Evolutionary conservation across 2,888 invertebrate species (phyloP).

Genomic region (Nycteola revayana): DNA sequence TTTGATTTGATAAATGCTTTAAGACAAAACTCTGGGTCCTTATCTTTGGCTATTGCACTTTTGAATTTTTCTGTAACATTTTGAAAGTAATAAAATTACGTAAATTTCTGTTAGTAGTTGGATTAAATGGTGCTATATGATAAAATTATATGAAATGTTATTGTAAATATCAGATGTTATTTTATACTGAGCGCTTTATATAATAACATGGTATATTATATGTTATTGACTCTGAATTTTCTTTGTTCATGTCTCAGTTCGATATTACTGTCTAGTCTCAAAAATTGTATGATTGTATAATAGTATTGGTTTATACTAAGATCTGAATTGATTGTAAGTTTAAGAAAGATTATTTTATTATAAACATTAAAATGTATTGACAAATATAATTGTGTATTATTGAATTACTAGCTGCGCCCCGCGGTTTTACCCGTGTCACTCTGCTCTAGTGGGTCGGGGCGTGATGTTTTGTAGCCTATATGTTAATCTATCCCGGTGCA

Average conservation of each 20-base stretch:
- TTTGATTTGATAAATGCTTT: no score
- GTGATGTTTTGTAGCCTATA: no score
- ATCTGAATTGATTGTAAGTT: slow-evolving; percentile 63
- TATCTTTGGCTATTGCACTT: no score
- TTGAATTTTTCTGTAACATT: no score
- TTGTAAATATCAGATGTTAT: slow-evolving; percentile 33
- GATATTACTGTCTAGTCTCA: slow-evolving; percentile 76
- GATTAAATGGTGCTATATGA: slow-evolving; percentile 65
- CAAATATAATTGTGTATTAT: slow-evolving; percentile 17
- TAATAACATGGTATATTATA: slow-evolving; percentile 21
- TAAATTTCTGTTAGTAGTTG: slow-evolving; percentile 32
- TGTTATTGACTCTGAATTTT: slow-evolving; percentile 27
- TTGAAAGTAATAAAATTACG: no score
- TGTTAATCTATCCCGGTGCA: no score
- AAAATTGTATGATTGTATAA: slow-evolving; percentile 57
- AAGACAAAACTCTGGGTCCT: no score
- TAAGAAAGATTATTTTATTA: slow-evolving; percentile 65
- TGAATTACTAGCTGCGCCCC: no score
- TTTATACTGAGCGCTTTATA: slow-evolving; percentile 17
- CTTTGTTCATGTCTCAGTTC: slow-evolving; percentile 54
- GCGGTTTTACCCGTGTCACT: no score
- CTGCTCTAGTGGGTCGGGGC: no score
- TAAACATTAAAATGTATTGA: slow-evolving; percentile 49
- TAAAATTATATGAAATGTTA: slow-evolving; percentile 22
- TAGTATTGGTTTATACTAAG: slow-evolving; percentile 60